Evolutionary conservation across 2,888 invertebrate species (phyloP), one percentile per base, ranked within the genome.

Genomic region (Ptychoptera albimana): DNA sequence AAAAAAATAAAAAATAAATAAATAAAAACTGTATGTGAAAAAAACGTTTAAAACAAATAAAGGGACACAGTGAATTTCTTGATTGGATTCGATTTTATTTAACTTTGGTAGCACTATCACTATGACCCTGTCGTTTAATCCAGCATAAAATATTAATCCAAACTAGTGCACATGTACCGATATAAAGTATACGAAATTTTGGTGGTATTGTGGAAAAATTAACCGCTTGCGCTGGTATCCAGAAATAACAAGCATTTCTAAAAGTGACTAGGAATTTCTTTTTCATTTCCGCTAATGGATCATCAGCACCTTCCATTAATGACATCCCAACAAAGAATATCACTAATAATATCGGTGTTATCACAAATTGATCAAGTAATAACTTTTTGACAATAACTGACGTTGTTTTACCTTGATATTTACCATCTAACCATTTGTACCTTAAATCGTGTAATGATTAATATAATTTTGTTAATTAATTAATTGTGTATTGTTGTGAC

Each of bases 131-230:
- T 45, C 83, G 65, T 58, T 88, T 88, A 48, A 87, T 75, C 61
- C 79, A 83, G 57, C 86, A 87, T 16, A 89, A 66, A 44, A 88
- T 80, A 57, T 88, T 88, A 46, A 85, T 81, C 88, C 88, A 89
- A 16, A 79, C 60, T 53, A 88, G 82, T 1, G 86, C 80, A 41
- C 79, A 82, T 0, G 75, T 66, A 1, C 85, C 82, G 23, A 89
- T 82, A 56, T 82, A 89, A 2, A 80, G 73, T 1, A 89, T 83
- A 12, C 89, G 70, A 46, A 79, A 73, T 43, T 76, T 64, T 1
- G 85, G 73, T 1, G 86, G 79, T 42, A 89, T 60, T 43, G 83
- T 61, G 38, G 72, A 59, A 62, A 89, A 89, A 63, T 89, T 89
- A 30, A 86, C 58, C 0, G 77, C 72, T 63, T 87, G 86, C 1